These are phyloP conservation scores for Ammodytes dubius DNA, from an alignment of 2,113 vertebrate species.

Conservation along the genomic window DNA sequence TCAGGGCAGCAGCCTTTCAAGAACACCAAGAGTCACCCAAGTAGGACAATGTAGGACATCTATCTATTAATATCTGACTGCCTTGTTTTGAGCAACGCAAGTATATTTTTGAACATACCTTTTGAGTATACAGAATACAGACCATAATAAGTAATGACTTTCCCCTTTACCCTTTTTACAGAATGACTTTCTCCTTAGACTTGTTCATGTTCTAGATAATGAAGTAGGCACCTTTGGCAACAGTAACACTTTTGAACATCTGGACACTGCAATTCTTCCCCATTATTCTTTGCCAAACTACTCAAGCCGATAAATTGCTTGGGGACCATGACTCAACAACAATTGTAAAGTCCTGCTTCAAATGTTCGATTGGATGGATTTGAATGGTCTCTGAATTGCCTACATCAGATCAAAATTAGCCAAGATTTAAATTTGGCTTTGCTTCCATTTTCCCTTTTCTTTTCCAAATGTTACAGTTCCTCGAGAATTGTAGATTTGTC, in stretches of 20 bases:
- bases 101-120: conserved; percentile 1
- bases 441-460: not conserved
- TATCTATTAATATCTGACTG: conserved; percentile 33
- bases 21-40: conserved; percentile 6
- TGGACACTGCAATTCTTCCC: conserved; percentile 7
- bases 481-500: not conserved
- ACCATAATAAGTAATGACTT: not conserved
- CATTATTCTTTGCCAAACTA: conserved; percentile 21
- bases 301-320: conserved; percentile 19
- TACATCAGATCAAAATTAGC: conserved; percentile 8
- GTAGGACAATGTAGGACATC: conserved; percentile 12
- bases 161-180: not conserved
- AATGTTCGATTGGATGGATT: conserved; percentile 25
- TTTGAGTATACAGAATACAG: not conserved
- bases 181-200: not conserved
- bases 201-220: not conserved
- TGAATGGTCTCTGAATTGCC: conserved; percentile 20
- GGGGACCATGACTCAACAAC: conserved; percentile 43
- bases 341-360: conserved; percentile 11
- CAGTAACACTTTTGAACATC: conserved; percentile 22
- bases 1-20: not conserved
- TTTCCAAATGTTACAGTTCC: not conserved
- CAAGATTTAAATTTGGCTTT: not conserved
- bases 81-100: not conserved
- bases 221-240: conserved; percentile 24